Evolutionary conservation across 2,888 invertebrate genomes (phyloP).

Genomic region (Hirtodrosophila duncani): DNA sequence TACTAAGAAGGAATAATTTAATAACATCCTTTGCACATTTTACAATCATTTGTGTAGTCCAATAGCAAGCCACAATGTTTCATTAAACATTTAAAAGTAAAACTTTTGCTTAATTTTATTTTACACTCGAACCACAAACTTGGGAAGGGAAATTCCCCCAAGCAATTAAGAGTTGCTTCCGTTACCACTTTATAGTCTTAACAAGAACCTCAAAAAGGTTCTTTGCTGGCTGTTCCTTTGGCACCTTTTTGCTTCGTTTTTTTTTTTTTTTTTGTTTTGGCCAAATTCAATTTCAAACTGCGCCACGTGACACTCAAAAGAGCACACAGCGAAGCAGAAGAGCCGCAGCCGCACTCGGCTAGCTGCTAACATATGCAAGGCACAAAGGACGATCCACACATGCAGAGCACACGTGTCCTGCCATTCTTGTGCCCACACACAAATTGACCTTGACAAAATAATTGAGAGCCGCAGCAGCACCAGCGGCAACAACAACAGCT

Average conservation of each 20-base stretch:
- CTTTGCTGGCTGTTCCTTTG: too few relatives aligned
- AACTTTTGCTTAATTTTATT: background rate
- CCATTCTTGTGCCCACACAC: conserved; percentile 1
- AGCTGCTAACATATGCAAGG: conserved; percentile 1
- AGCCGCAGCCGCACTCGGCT: background rate
- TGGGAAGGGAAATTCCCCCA: too few relatives aligned
- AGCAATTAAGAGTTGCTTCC: conserved; percentile 6
- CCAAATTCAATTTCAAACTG: conserved; percentile 50
- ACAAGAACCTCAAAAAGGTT: conserved; percentile 7
- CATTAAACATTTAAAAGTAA: background rate
- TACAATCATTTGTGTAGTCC: too few relatives aligned
- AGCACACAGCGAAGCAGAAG: background rate
- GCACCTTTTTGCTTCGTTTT: too few relatives aligned
- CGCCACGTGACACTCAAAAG: conserved; percentile 43
- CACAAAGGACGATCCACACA: too few relatives aligned
- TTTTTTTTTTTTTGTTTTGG: too few relatives aligned
- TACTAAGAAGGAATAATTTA: too few relatives aligned
- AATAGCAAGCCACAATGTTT: too few relatives aligned
- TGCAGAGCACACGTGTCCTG: background rate
- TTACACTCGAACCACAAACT: conserved; percentile 4
- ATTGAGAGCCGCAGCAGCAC: too few relatives aligned
- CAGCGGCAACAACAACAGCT: conserved; percentile 26
- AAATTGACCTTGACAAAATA: conserved; percentile 59
- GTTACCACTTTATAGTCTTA: conserved; percentile 9
- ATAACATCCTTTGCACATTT: too few relatives aligned